These are phyloP conservation scores for Linurgus olivaceus DNA, from an alignment of 2,797 vertebrate genomes.

Conservation along the genomic window DNA sequence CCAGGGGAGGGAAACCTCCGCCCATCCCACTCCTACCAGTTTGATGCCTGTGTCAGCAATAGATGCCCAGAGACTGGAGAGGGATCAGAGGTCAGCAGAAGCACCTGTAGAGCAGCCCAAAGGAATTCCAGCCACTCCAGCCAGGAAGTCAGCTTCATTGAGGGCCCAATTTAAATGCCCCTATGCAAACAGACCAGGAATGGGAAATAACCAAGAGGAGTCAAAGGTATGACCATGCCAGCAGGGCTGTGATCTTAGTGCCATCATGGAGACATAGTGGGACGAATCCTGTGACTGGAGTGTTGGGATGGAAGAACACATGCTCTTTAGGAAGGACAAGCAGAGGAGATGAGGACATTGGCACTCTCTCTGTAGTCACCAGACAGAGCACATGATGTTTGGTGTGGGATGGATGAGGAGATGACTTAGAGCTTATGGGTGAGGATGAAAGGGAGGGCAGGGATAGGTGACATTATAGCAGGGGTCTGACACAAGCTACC, in stretches of 20 bases:
- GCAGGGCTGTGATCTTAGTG: not conserved
- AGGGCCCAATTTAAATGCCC: not conserved
- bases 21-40: not conserved
- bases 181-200: not conserved
- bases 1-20: not conserved
- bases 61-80: not conserved
- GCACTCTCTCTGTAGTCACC: not conserved
- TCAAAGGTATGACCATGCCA: not conserved
- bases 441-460: not conserved
- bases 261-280: not conserved
- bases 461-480: no score
- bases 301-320: not conserved
- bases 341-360: accelerated
- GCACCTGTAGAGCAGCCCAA: not conserved
- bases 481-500: not conserved
- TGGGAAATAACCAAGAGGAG: not conserved
- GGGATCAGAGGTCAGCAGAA: not conserved
- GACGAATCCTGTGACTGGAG: not conserved
- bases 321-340: not conserved
- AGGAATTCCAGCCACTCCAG: not conserved
- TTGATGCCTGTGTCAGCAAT: not conserved
- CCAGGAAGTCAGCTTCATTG: not conserved
- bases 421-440: not conserved
- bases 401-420: not conserved
- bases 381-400: accelerated